Evolutionary conservation across 2,797 vertebrate genomes (phyloP), one percentile per base, ranked within the genome.

Genomic region (Pagetopsis macropterus): DNA sequence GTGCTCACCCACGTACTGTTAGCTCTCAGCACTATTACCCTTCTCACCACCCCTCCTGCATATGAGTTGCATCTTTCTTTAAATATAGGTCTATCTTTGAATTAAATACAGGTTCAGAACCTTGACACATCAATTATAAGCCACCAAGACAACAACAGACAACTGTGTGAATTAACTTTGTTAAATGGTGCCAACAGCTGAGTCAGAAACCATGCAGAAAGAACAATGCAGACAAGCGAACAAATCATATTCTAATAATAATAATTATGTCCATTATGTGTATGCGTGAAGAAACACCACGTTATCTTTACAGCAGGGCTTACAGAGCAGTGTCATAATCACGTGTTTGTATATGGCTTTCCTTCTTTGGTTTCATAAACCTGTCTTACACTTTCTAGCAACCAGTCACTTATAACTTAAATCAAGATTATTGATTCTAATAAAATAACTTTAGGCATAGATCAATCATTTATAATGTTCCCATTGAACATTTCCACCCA

Each of bases 281-380:
- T 59, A 33, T 58, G 41, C 52, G 11, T 37, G 52, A 69, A 79
- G 43, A 54, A 85, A 58, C 54, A 72, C 23, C 3, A 33, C 15
- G 49, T 60, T 23, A 49, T 56, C 55, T 70, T 75, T 60, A 85
- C 65, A 87, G 74, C 57, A 69, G 63, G 45, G 60, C 54, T 61
- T 46, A 68, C 31, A 68, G 50, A 78, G 63, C 69, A 65, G 44
- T 50, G 54, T 70, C 74, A 70, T 50, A 54, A 75, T 83, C 45
- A 65, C 59, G 54, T 67, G 73, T 73, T 73, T 70, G 71, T 58
- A 84, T 91, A 94, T 94, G 93, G 92, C 94, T 95, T 93, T 91
- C 85, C 84, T 84, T 93, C 91, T 94, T 94, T 94, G 94, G 93
- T 91, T 93, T 88, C 49, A 76, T 62, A 69, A 84, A 86, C 82